Evolutionary conservation across 1,140 invertebrate genomes (phyloP).

Genomic region (Nixonia krombeini): DNA sequence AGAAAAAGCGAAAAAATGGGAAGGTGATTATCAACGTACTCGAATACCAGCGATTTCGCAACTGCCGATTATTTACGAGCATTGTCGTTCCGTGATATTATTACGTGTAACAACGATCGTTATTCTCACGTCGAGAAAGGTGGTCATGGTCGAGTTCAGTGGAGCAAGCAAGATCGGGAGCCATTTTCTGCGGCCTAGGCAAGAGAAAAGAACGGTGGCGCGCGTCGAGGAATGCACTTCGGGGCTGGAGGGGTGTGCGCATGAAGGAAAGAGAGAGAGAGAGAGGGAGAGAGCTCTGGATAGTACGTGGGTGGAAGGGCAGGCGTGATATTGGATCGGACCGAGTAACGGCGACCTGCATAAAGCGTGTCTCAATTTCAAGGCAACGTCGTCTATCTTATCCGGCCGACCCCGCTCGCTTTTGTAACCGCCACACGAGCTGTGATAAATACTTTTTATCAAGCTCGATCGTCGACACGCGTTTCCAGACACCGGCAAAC

Average conservation of each 20-base stretch:
- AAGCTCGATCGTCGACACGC: neutral
- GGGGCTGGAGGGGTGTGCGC: neutral
- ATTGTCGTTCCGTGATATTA: too few relatives aligned
- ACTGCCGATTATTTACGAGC: too few relatives aligned
- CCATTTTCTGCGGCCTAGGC: too few relatives aligned
- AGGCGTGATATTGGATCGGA: constrained; percentile 18
- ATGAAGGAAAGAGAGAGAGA: too few relatives aligned
- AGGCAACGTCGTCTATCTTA: constrained; percentile 1
- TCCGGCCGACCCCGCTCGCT: neutral
- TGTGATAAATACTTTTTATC: constrained; percentile 1
- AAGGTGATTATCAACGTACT: too few relatives aligned
- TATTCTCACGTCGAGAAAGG: neutral
- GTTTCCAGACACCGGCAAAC: neutral
- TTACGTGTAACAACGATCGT: too few relatives aligned
- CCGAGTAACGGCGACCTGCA: constrained; percentile 41
- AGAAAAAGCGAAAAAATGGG: too few relatives aligned
- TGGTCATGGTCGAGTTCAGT: neutral
- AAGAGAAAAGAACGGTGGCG: neutral
- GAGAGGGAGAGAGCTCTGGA: neutral
- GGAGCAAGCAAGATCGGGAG: too few relatives aligned
- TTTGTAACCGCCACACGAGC: neutral
- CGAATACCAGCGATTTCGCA: too few relatives aligned
- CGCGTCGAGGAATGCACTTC: neutral
- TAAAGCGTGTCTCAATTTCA: constrained; percentile 35
- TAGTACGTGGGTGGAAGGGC: constrained; percentile 2